A percentile compares a stretch with the other conserved stretches of the same genome.
phyloP scores from a whole-genome alignment of 2,888 invertebrate species.

The Notocelia uddmanniana region DNA sequence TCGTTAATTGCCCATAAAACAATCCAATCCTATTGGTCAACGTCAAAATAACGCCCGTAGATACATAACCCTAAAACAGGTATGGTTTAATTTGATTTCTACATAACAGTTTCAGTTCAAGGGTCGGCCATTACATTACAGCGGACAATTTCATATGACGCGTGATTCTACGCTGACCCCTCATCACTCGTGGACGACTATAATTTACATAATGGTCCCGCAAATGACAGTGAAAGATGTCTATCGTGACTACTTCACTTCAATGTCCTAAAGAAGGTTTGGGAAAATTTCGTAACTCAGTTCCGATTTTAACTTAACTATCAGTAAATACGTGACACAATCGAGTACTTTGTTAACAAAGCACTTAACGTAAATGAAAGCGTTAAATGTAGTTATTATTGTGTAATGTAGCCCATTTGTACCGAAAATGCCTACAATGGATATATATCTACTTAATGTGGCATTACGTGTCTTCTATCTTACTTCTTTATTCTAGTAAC shows the following conservation, averaged over 20 bases:
- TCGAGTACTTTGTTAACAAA: constrained; percentile 62
- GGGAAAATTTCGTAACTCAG: constrained; percentile 50
- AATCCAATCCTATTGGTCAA: neutral
- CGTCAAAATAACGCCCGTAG: neutral
- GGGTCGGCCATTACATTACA: constrained; percentile 66
- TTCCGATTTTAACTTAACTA: constrained; percentile 31
- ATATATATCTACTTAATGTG: constrained; percentile 44
- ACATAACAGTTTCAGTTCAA: constrained; percentile 58
- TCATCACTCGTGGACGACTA: constrained; percentile 59
- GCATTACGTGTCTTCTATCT: constrained; percentile 57
- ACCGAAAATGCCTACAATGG: constrained; percentile 65
- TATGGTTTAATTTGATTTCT: constrained; percentile 33
- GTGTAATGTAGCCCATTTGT: constrained; percentile 63
- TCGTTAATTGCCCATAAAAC: neutral
- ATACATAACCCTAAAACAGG: constrained; percentile 15
- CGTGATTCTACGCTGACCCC: constrained; percentile 63
- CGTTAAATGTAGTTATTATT: constrained; percentile 70
- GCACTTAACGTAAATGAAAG: constrained; percentile 74
- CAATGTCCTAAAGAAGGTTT: constrained; percentile 20
- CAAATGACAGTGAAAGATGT: constrained; percentile 63
- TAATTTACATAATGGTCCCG: constrained; percentile 70
- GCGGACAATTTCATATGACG: constrained; percentile 61
- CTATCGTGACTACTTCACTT: constrained; percentile 42
- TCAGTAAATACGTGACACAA: constrained; percentile 62
- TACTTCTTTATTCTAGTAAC: constrained; percentile 60